Conservation (phyloP, 2,113 vertebrate genomes). For the Cyprinodon brontotheroides region DNA sequence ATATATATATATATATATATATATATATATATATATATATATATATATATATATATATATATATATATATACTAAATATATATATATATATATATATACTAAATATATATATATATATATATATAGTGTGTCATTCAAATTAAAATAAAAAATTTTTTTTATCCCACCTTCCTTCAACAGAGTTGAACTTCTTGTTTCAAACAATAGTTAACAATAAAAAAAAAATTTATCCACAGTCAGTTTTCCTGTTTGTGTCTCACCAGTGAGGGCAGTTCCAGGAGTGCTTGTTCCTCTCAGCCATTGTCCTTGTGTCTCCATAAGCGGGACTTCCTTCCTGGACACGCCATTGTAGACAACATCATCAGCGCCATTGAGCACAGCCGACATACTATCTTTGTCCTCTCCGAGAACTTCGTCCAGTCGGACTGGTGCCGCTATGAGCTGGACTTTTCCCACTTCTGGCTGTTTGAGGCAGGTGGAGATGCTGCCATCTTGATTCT, state of each 20-base stretch:
- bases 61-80: too few relatives aligned
- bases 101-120: too few relatives aligned
- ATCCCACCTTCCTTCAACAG: too few relatives aligned
- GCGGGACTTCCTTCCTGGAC: constrained; percentile 88
- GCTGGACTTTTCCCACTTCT: constrained; percentile 92
- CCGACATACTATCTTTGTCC: constrained; percentile 85
- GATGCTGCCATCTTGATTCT: constrained; percentile 84
- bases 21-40: too few relatives aligned
- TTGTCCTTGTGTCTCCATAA: constrained; percentile 89
- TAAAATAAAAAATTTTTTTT: too few relatives aligned
- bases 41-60: too few relatives aligned
- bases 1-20: too few relatives aligned
- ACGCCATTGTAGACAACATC: constrained; percentile 91
- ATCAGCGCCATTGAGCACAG: constrained; percentile 89
- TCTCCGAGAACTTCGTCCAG: constrained; percentile 88
- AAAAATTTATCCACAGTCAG: neutral
- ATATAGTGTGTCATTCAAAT: too few relatives aligned
- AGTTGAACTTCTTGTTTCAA: too few relatives aligned
- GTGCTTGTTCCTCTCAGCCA: constrained; percentile 14
- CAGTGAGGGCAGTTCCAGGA: constrained; percentile 33
- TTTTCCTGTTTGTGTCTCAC: neutral
- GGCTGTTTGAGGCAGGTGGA: constrained; percentile 80
- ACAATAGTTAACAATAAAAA: too few relatives aligned
- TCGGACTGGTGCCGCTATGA: constrained; percentile 97
- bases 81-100: too few relatives aligned